A percentile compares a stretch with the other conserved stretches of the same genome.
Conservation (phyloP, 2,797 vertebrate genomes). For the Karalla daura region DNA sequence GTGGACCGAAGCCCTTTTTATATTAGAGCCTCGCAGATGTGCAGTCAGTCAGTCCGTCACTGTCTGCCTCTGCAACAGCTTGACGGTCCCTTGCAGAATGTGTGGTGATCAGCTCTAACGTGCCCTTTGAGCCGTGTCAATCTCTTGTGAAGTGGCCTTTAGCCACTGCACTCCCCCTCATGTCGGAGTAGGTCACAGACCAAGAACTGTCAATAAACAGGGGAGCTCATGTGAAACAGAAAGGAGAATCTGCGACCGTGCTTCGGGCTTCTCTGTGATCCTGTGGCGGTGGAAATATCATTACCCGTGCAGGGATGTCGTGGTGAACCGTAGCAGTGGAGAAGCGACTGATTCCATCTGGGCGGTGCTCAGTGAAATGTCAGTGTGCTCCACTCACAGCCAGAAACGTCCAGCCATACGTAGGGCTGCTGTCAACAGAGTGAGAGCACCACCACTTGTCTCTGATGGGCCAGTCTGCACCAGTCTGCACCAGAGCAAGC, state of each 20-base stretch:
- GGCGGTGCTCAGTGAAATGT: no score
- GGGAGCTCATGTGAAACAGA: not conserved
- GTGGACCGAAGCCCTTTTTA: no score
- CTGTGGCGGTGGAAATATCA: not conserved
- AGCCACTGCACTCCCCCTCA: not conserved
- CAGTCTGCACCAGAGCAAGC: no score
- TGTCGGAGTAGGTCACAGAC: not conserved
- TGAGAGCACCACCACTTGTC: no score
- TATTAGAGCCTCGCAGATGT: no score
- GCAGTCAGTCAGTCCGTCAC: no score
- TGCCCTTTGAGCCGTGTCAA: slow-evolving; percentile 1
- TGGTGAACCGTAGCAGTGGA: no score
- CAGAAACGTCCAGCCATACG: no score
- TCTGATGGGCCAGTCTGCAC: no score
- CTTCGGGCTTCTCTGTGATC: not conserved
- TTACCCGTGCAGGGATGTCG: not conserved
- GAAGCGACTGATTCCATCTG: no score
- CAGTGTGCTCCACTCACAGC: no score
- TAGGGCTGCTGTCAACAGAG: no score
- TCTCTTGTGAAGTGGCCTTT: not conserved
- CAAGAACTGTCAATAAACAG: not conserved
- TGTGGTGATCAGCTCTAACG: not conserved
- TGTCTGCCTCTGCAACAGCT: not conserved
- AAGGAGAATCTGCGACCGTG: not conserved
- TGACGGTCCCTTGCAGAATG: not conserved